phyloP scores from a whole-genome alignment of 1,140 invertebrate species.

The Bombus superbus region DNA sequence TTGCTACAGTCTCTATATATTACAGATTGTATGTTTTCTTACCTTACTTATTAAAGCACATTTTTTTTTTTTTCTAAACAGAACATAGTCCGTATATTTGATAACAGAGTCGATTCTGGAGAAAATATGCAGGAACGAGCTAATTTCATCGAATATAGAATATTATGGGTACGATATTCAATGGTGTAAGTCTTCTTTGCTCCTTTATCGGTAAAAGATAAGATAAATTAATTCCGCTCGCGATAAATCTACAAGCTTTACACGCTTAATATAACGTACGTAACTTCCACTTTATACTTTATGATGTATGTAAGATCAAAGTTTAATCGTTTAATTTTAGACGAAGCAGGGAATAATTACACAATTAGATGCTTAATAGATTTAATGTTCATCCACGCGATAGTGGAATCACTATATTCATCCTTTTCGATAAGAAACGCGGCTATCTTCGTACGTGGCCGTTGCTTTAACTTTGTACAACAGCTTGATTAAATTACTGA shows the following conservation, averaged over 20 bases:
- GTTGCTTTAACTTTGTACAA: conserved; percentile 21
- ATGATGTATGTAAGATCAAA: background rate
- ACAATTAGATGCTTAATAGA: background rate
- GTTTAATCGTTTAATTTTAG: background rate
- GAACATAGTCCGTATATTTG: too few relatives aligned
- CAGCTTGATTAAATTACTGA: conserved; percentile 28
- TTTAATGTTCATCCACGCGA: background rate
- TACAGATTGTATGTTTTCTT: too few relatives aligned
- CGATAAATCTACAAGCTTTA: too few relatives aligned
- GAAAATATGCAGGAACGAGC: too few relatives aligned
- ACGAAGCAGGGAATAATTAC: background rate
- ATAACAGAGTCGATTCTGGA: too few relatives aligned
- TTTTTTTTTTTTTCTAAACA: too few relatives aligned
- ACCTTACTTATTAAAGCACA: too few relatives aligned
- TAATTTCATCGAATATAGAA: background rate
- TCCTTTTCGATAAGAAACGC: background rate
- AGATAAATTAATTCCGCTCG: background rate
- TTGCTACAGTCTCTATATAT: too few relatives aligned
- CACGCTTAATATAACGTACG: background rate
- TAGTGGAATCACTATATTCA: background rate
- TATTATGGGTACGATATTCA: background rate
- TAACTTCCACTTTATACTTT: background rate
- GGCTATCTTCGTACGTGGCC: background rate
- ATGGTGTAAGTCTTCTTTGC: background rate
- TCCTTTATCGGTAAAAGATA: background rate